phyloP scores from a whole-genome alignment of 2,797 vertebrate species.

The Anguilla marmorata region DNA sequence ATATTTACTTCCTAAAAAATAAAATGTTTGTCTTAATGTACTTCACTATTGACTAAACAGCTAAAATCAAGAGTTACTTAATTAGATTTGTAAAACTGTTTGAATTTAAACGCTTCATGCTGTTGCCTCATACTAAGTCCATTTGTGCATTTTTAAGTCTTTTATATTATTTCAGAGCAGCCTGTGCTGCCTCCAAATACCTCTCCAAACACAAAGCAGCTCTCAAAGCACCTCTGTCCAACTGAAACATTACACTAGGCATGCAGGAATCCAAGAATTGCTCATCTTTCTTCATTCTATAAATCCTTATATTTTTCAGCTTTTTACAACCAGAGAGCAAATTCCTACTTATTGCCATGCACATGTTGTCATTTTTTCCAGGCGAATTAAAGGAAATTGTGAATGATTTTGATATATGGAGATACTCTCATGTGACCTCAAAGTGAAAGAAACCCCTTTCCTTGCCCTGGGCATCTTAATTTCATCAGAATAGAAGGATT shows the following conservation, averaged over 20 bases:
- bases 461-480: conserved; percentile 54
- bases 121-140: neutral
- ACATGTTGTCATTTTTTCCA: conserved; percentile 20
- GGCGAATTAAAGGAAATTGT: conserved; percentile 14
- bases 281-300: conserved; percentile 13
- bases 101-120: conserved; percentile 9
- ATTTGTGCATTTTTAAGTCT: neutral
- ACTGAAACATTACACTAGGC: neutral
- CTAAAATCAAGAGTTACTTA: neutral
- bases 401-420: conserved; percentile 38
- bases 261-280: neutral
- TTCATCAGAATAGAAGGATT: conserved; percentile 66
- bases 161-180: neutral
- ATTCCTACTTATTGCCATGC: conserved; percentile 14
- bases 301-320: conserved; percentile 16
- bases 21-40: neutral
- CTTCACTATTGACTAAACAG: neutral
- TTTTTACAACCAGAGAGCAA: conserved; percentile 3
- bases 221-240: neutral
- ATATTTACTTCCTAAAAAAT: conserved; percentile 25
- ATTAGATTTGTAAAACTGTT: conserved; percentile 17
- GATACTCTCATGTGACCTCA: conserved; percentile 42
- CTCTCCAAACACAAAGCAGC: neutral
- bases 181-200: neutral
- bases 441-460: conserved; percentile 46